Evolutionary conservation across 2,113 vertebrate species (phyloP).

Genomic region (Cepphus grylle): DNA sequence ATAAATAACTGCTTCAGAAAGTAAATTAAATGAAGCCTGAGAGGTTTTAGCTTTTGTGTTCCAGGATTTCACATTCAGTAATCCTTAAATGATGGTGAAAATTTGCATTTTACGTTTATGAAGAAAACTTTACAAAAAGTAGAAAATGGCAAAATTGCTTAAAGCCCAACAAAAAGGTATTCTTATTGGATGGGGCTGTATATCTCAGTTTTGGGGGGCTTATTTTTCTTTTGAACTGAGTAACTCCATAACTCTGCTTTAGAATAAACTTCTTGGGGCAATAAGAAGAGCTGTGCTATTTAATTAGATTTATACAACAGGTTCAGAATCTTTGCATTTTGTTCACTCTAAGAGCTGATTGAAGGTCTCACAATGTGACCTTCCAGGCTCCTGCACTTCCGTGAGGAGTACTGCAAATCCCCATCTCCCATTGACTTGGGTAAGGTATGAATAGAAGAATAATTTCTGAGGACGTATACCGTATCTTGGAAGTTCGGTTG

Average conservation of each 20-base stretch:
- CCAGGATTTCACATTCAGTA: not conserved
- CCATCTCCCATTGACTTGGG: not conserved
- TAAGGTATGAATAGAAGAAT: not conserved
- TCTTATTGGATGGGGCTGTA: not conserved
- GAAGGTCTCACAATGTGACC: not conserved
- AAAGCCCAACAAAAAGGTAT: not conserved
- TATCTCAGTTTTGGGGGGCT: not conserved
- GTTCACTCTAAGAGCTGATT: not conserved
- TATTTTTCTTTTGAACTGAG: not conserved
- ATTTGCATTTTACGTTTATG: not conserved
- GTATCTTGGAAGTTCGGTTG: not conserved
- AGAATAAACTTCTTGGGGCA: not conserved
- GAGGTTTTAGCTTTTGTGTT: not conserved
- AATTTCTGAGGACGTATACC: not conserved
- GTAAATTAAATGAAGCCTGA: not conserved
- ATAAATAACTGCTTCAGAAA: slow-evolving; percentile 12
- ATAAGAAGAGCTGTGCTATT: not conserved
- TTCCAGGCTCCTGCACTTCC: not conserved
- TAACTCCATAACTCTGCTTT: not conserved
- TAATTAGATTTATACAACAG: not conserved
- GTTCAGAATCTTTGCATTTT: not conserved
- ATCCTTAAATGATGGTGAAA: not conserved
- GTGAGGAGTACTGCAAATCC: not conserved
- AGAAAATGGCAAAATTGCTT: not conserved
- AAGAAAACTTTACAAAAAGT: not conserved